These are phyloP conservation scores for Ovis canadensis DNA, from an alignment of 2,113 vertebrate species.

Conservation along the genomic window DNA sequence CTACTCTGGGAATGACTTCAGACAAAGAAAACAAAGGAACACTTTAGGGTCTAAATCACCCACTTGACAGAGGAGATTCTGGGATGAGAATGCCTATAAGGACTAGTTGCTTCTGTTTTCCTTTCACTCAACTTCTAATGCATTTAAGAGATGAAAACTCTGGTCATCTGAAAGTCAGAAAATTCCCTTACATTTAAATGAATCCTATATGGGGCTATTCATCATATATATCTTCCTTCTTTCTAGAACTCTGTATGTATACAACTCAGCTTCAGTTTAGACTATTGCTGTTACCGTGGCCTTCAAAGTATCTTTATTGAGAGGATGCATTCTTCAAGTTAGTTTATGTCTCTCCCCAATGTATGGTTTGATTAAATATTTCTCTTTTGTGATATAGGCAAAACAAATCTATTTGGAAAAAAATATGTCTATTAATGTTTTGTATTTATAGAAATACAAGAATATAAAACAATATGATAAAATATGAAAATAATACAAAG, in stretches of 20 bases:
- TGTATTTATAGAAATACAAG: background rate
- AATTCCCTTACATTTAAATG: background rate
- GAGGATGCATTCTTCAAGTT: background rate
- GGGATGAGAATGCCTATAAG: background rate
- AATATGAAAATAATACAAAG: background rate
- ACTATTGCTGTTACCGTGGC: background rate
- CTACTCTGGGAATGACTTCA: conserved; percentile 1
- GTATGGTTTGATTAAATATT: background rate
- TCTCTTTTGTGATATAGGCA: background rate
- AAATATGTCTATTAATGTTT: background rate
- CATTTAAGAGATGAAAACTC: background rate
- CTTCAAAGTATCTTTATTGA: background rate
- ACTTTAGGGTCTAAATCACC: conserved; percentile 29
- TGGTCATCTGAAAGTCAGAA: background rate
- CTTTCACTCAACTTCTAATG: background rate
- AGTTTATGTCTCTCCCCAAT: background rate
- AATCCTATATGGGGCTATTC: background rate
- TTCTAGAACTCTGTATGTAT: background rate
- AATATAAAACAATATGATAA: background rate
- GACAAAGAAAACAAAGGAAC: conserved; percentile 40
- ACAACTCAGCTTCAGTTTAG: background rate
- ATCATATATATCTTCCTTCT: background rate
- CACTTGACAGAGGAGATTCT: conserved; percentile 23
- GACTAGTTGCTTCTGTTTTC: background rate
- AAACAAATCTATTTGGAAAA: background rate